Conservation (phyloP, 2,113 vertebrate species). For the Zonotrichia leucophrys region DNA sequence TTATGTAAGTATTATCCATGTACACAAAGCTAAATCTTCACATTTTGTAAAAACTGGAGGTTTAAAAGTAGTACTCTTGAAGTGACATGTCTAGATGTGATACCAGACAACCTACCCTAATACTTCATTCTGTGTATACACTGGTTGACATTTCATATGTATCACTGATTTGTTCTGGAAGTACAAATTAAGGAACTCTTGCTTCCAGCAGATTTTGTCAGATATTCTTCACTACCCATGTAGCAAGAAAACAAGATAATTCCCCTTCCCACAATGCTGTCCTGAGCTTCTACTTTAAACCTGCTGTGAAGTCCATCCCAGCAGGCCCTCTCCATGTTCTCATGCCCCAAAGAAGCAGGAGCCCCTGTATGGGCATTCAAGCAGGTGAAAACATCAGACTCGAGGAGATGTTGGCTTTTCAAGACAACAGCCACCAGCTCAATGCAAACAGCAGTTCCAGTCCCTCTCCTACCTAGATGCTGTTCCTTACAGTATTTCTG, state of each 20-base stretch:
- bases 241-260: not conserved
- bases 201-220: not conserved
- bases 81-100: not conserved
- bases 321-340: not conserved
- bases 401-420: not conserved
- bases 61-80: not conserved
- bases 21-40: not conserved
- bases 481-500: not conserved
- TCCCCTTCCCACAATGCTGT: not conserved
- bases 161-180: not conserved
- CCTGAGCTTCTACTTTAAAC: not conserved
- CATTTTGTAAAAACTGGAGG: not conserved
- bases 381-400: not conserved
- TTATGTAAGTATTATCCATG: not conserved
- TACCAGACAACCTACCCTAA: not conserved
- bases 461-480: not conserved
- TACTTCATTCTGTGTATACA: not conserved
- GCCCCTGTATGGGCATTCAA: fast-evolving
- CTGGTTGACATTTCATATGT: not conserved
- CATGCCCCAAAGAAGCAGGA: not conserved
- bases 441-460: not conserved
- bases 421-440: not conserved
- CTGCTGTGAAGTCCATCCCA: not conserved
- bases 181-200: not conserved
- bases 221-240: not conserved